phyloP scores from a whole-genome alignment of 2,113 vertebrate species.

The Pseudorectes ferrugineus region DNA sequence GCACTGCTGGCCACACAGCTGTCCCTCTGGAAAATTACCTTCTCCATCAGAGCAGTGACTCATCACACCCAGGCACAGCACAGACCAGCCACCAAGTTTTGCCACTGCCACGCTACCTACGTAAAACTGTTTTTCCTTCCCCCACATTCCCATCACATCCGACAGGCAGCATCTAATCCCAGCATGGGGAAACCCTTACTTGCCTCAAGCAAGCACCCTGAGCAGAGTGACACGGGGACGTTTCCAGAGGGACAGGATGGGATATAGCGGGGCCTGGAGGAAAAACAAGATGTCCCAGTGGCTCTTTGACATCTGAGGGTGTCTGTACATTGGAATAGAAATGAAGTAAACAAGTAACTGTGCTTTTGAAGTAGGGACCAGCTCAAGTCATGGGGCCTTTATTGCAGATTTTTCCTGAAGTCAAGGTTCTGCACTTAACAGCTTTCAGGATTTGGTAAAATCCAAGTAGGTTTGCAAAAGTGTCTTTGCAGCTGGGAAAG shows the following conservation, averaged over 20 bases:
- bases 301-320: not conserved
- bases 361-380: not conserved
- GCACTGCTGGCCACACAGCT: not conserved
- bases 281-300: not conserved
- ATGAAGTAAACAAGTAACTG: not conserved
- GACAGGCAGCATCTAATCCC: not conserved
- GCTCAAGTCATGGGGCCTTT: not conserved
- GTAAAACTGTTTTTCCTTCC: not conserved
- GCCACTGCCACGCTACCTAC: accelerated
- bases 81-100: not conserved
- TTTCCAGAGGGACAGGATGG: not conserved
- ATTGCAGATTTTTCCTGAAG: not conserved
- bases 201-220: not conserved
- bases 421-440: not conserved
- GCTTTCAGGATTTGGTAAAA: not conserved
- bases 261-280: not conserved
- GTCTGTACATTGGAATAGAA: not conserved
- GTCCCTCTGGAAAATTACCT: not conserved
- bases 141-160: accelerated
- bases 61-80: not conserved
- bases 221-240: not conserved
- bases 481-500: not conserved
- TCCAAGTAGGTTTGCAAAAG: not conserved
- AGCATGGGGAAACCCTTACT: not conserved
- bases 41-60: not conserved